Conservation (phyloP, 2,113 vertebrate genomes). For the Mastomys natalensis region DNA sequence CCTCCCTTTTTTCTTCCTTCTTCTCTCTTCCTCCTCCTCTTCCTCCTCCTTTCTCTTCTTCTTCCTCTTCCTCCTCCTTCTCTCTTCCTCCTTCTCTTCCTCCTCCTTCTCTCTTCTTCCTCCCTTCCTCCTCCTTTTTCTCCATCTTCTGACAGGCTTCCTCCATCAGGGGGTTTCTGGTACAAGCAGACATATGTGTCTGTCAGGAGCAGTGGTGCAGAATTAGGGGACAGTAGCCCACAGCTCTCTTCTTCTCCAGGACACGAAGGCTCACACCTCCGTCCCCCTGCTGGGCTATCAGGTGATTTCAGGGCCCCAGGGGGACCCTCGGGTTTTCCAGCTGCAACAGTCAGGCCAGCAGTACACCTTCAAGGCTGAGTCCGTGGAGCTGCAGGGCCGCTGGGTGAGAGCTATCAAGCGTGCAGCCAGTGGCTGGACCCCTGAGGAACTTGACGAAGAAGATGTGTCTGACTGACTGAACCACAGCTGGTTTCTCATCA, state of each 20-base stretch:
- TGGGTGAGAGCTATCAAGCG: constrained; percentile 83
- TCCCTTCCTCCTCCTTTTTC: neutral
- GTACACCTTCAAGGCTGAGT: constrained; percentile 85
- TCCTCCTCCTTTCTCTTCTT: too few relatives aligned
- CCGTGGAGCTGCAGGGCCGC: constrained; percentile 81
- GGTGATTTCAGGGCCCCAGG: constrained; percentile 76
- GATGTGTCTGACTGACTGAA: constrained; percentile 72
- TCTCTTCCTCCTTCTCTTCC: too few relatives aligned
- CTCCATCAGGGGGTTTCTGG: neutral
- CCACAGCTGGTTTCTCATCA: fast-evolving
- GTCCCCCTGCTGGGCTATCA: constrained; percentile 88
- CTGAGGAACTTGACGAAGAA: fast-evolving
- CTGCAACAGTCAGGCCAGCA: constrained; percentile 86
- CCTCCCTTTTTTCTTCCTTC: neutral
- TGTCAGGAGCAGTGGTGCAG: fast-evolving
- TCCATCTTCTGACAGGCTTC: neutral
- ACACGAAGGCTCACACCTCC: constrained; percentile 86
- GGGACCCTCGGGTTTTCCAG: constrained; percentile 84
- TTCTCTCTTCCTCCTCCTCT: too few relatives aligned
- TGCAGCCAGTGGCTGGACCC: constrained; percentile 63
- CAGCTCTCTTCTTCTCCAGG: constrained; percentile 74
- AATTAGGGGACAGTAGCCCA: neutral
- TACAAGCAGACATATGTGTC: neutral
- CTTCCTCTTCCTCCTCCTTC: too few relatives aligned
- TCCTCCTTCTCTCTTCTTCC: neutral